phyloP scores from a whole-genome alignment of 1,140 invertebrate species.

The Panagrolaimus sp. region DNA sequence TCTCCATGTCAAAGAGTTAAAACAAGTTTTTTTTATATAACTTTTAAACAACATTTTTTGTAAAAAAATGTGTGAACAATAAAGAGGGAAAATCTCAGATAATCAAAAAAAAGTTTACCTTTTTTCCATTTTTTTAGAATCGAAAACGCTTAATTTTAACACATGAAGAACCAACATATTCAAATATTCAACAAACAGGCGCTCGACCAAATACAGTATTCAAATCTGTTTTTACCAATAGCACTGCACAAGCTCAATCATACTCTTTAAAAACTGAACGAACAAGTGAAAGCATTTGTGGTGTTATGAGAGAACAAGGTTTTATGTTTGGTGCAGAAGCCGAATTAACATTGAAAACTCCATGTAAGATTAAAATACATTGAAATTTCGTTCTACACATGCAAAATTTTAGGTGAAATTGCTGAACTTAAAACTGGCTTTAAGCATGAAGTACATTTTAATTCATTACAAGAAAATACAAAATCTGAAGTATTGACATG shows the following conservation, averaged over 20 bases:
- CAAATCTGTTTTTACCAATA: constrained; percentile 62
- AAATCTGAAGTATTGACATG: constrained; percentile 60
- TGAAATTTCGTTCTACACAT: background rate
- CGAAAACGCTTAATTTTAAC: constrained; percentile 59
- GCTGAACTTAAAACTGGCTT: constrained; percentile 62
- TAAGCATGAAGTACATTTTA: constrained; percentile 61
- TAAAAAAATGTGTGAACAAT: no score
- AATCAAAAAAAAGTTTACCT: no score
- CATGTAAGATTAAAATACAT: constrained; percentile 53
- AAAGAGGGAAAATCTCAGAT: no score
- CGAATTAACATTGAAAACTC: constrained; percentile 61
- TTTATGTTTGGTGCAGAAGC: constrained; percentile 61
- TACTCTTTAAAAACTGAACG: constrained; percentile 63
- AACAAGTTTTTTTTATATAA: constrained; percentile 12
- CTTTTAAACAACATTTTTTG: no score
- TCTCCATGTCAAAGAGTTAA: constrained; percentile 1
- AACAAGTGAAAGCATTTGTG: constrained; percentile 59
- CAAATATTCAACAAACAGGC: constrained; percentile 44
- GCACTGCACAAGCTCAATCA: constrained; percentile 60
- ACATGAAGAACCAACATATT: constrained; percentile 59
- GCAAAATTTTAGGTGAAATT: constrained; percentile 53
- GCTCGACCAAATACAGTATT: constrained; percentile 59
- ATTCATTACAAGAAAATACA: constrained; percentile 59
- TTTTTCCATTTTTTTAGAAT: constrained; percentile 58
- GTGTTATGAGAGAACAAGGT: constrained; percentile 59